Percentiles rank a stretch among this genome's conserved stretches.
Conservation (phyloP, 2,113 vertebrate genomes). For the Centropus unirufus region DNA sequence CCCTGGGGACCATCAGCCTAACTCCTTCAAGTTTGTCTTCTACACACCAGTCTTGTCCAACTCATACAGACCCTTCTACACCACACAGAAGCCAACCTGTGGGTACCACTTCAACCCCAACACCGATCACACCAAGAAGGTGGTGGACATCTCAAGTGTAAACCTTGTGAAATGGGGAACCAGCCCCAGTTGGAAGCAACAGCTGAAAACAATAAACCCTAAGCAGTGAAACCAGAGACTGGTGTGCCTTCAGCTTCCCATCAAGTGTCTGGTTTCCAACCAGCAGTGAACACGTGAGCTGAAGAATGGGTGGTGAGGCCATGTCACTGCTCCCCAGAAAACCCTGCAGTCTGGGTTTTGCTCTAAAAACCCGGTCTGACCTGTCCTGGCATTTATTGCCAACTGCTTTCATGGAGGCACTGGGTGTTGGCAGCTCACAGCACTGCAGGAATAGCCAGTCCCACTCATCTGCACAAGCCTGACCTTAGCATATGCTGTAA, state of each 20-base stretch:
- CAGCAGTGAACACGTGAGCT: fast-evolving
- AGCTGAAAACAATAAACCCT: not conserved
- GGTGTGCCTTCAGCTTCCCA: fast-evolving
- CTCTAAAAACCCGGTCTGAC: fast-evolving
- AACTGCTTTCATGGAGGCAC: fast-evolving
- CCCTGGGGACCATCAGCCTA: not conserved
- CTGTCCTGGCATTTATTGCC: not conserved
- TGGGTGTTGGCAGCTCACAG: not conserved
- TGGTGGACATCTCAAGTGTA: not conserved
- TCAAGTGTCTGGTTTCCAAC: fast-evolving
- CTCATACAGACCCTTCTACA: slow-evolving; percentile 75
- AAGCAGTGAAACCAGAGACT: not conserved
- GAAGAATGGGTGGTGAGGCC: not conserved
- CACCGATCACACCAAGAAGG: slow-evolving; percentile 52
- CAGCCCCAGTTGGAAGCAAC: fast-evolving
- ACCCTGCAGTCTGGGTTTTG: fast-evolving
- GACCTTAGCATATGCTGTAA: not conserved
- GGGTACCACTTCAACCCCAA: slow-evolving; percentile 60
- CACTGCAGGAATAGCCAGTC: fast-evolving
- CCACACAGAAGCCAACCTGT: slow-evolving; percentile 56
- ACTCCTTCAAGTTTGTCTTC: slow-evolving; percentile 51
- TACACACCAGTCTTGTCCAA: slow-evolving; percentile 52
- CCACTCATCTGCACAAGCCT: not conserved
- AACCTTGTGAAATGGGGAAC: slow-evolving; percentile 53
- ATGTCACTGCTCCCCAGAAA: not conserved